These are phyloP conservation scores for Cydia amplana DNA, from an alignment of 1,140 invertebrate species.

Conservation along the genomic window DNA sequence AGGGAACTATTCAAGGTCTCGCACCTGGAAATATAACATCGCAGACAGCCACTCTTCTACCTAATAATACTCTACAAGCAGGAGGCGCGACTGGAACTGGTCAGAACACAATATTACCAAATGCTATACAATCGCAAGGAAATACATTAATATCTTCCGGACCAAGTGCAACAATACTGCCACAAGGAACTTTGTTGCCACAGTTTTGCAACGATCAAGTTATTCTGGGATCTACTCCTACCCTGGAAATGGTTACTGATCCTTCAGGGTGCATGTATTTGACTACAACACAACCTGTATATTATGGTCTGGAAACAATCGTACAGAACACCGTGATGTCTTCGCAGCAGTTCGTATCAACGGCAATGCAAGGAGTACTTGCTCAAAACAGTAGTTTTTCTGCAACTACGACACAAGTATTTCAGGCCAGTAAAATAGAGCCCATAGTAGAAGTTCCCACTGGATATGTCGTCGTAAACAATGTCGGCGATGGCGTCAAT, in stretches of 20 bases:
- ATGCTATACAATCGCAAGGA: slow-evolving; percentile 71
- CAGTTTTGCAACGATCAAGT: slow-evolving; percentile 83
- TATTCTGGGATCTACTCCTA: slow-evolving; percentile 83
- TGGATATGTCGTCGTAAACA: slow-evolving; percentile 86
- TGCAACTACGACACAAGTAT: slow-evolving; percentile 89
- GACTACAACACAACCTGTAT: slow-evolving; percentile 85
- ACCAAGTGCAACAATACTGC: slow-evolving; percentile 75
- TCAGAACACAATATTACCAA: slow-evolving; percentile 75
- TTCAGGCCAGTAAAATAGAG: slow-evolving; percentile 90
- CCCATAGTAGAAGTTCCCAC: slow-evolving; percentile 87
- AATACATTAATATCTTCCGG: slow-evolving; percentile 73
- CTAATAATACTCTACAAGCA: slow-evolving; percentile 70
- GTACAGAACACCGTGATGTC: slow-evolving; percentile 92
- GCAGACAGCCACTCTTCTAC: slow-evolving; percentile 70
- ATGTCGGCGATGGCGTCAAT: slow-evolving; percentile 73
- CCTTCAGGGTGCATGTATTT: slow-evolving; percentile 85
- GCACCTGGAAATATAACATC: slow-evolving; percentile 68
- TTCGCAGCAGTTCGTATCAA: slow-evolving; percentile 89
- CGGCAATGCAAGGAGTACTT: slow-evolving; percentile 87
- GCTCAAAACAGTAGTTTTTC: slow-evolving; percentile 89
- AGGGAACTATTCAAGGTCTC: slow-evolving; percentile 75
- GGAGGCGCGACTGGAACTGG: slow-evolving; percentile 70
- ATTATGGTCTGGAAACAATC: slow-evolving; percentile 90
- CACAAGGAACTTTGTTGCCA: slow-evolving; percentile 83
- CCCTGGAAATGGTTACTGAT: slow-evolving; percentile 85